These are phyloP conservation scores for Chionoecetes opilio DNA, from an alignment of 1,140 invertebrate genomes.

Conservation along the genomic window DNA sequence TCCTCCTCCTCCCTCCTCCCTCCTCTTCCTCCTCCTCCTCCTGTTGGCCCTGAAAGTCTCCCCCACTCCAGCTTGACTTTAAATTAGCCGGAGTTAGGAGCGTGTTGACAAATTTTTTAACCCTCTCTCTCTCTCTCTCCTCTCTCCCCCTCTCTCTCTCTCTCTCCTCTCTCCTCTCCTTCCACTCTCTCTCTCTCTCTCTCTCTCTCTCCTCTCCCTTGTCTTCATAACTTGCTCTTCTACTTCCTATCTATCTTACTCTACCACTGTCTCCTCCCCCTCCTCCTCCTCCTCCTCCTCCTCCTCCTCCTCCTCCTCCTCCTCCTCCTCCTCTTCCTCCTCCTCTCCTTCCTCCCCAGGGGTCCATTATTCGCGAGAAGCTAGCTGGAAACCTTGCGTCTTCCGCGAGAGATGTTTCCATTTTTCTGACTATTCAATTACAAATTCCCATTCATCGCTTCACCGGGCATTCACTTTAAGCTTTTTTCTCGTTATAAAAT, in stretches of 20 bases:
- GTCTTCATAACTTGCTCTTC: background rate
- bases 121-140: background rate
- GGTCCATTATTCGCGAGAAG: constrained; percentile 67
- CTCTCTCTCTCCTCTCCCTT: background rate
- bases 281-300: background rate
- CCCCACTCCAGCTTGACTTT: too few relatives aligned
- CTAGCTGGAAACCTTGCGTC: constrained; percentile 63
- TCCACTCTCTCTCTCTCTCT: background rate
- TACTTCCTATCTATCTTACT: background rate
- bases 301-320: background rate
- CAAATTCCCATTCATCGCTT: constrained; percentile 73
- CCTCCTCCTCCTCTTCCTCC: background rate
- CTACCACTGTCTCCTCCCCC: too few relatives aligned
- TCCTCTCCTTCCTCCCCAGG: background rate
- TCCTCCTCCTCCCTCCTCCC: background rate
- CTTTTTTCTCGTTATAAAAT: constrained; percentile 74
- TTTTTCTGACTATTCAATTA: constrained; percentile 75
- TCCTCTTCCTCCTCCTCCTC: background rate
- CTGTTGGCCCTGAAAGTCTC: too few relatives aligned
- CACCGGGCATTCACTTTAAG: constrained; percentile 72
- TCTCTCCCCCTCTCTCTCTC: background rate
- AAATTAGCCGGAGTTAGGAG: too few relatives aligned
- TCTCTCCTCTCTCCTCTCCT: background rate
- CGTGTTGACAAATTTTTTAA: too few relatives aligned
- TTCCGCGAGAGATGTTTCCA: constrained; percentile 72